Conservation (phyloP, 2,113 vertebrate genomes). For the Fregetta grallaria region DNA sequence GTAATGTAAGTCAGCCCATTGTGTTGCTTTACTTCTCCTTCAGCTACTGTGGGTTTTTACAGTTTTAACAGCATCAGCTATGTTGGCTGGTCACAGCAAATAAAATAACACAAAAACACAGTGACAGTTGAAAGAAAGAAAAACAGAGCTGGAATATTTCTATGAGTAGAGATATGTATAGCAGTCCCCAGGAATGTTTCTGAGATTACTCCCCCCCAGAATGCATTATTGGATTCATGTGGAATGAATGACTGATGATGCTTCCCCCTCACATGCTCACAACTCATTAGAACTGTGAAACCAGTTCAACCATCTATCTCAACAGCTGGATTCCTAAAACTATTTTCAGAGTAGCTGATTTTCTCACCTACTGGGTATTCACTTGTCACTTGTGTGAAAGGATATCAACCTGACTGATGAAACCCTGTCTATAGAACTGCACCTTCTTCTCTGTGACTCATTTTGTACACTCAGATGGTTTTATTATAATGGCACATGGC, state of each 20-base stretch:
- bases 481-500: neutral
- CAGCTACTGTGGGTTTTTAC: neutral
- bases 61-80: neutral
- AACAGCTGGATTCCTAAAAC: constrained; percentile 28
- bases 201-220: neutral
- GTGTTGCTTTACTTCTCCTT: neutral
- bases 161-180: neutral
- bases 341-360: neutral
- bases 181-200: neutral
- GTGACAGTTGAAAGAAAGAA: neutral
- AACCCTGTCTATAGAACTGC: neutral
- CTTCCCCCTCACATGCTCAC: constrained; percentile 5
- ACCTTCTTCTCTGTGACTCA: neutral
- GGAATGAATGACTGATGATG: constrained; percentile 1
- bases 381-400: neutral
- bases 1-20: neutral
- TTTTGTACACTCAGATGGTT: neutral
- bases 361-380: neutral
- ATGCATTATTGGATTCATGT: neutral
- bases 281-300: constrained; percentile 32
- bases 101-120: neutral
- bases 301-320: constrained; percentile 9
- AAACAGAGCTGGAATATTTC: constrained; percentile 1
- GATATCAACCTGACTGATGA: neutral
- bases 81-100: constrained; percentile 8